Percentiles rank a stretch among this genome's conserved stretches.
phyloP scores from a whole-genome alignment of 2,888 invertebrate genomes.

The Ichneumoninae sp. region DNA sequence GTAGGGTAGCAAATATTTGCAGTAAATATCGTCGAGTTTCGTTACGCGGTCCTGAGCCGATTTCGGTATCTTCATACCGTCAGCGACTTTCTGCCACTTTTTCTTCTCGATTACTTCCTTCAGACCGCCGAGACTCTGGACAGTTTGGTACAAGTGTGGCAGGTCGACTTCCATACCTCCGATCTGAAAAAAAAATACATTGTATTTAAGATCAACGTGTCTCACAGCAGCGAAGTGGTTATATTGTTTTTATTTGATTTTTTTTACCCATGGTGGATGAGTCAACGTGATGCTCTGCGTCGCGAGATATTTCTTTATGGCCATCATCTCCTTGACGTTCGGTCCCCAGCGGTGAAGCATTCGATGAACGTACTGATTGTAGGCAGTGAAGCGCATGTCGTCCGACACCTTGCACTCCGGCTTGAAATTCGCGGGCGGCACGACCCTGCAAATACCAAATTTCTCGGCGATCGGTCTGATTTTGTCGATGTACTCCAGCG shows the following conservation, averaged over 20 bases:
- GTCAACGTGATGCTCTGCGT: constrained; percentile 91
- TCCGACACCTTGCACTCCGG: constrained; percentile 93
- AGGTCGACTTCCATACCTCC: constrained; percentile 97
- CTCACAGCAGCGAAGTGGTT: not conserved
- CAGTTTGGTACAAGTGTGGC: constrained; percentile 93
- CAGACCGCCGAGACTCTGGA: constrained; percentile 93
- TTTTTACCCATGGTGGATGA: constrained; percentile 90
- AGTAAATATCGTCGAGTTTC: constrained; percentile 94
- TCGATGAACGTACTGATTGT: constrained; percentile 95
- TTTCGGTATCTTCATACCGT: constrained; percentile 94
- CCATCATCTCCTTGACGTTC: constrained; percentile 92
- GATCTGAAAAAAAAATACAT: constrained; percentile 85
- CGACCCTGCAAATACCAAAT: constrained; percentile 94
- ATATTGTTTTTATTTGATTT: constrained; percentile 64
- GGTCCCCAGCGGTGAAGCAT: constrained; percentile 96
- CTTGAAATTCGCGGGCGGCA: constrained; percentile 92
- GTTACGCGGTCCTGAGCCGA: constrained; percentile 91
- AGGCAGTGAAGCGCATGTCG: constrained; percentile 93
- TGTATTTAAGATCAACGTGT: not conserved
- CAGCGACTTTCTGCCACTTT: constrained; percentile 94
- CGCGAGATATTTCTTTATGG: constrained; percentile 92
- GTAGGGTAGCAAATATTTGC: constrained; percentile 95
- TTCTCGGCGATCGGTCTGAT: constrained; percentile 91
- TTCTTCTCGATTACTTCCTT: constrained; percentile 95
- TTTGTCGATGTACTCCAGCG: constrained; percentile 92